Percentiles rank a stretch among this genome's conserved stretches.
Evolutionary conservation across 92 coral and sea anemone species (phyloP).

Genomic region (Porites divaricata): DNA sequence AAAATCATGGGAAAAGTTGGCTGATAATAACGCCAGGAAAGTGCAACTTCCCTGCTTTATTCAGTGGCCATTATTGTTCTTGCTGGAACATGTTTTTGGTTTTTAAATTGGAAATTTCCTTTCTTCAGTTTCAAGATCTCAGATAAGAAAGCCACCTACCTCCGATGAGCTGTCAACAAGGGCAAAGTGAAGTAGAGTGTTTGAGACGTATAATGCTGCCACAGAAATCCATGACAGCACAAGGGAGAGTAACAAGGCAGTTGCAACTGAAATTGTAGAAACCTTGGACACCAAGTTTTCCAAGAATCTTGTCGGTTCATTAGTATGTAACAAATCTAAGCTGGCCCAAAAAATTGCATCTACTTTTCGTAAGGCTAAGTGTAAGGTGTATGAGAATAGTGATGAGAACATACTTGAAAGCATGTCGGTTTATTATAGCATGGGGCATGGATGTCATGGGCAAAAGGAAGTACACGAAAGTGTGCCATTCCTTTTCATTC

Average conservation of each 20-base stretch:
- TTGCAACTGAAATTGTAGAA: constrained; percentile 49
- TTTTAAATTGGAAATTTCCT: too few species aligned
- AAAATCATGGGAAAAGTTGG: background rate
- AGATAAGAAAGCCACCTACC: constrained; percentile 25
- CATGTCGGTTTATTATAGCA: constrained; percentile 32
- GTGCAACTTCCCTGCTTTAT: too few species aligned
- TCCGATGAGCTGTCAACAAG: constrained; percentile 30
- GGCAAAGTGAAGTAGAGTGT: constrained; percentile 34
- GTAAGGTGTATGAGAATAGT: constrained; percentile 45
- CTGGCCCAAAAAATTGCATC: constrained; percentile 28
- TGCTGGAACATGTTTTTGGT: too few species aligned
- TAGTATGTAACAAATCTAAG: constrained; percentile 36
- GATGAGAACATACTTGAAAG: constrained; percentile 48
- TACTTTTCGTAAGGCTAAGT: constrained; percentile 39
- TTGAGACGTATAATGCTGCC: constrained; percentile 43
- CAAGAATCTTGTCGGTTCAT: constrained; percentile 33
- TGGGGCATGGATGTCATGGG: constrained; percentile 54
- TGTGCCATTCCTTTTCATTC: constrained; percentile 41
- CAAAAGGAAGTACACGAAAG: constrained; percentile 48
- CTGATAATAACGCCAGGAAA: too few species aligned
- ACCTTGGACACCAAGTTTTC: constrained; percentile 44
- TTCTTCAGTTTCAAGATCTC: constrained; percentile 24
- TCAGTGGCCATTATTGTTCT: background rate
- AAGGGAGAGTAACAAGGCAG: constrained; percentile 38
- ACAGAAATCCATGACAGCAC: constrained; percentile 44